phyloP scores from a whole-genome alignment of 2,797 vertebrate species.

The Nannoperca obscura region DNA sequence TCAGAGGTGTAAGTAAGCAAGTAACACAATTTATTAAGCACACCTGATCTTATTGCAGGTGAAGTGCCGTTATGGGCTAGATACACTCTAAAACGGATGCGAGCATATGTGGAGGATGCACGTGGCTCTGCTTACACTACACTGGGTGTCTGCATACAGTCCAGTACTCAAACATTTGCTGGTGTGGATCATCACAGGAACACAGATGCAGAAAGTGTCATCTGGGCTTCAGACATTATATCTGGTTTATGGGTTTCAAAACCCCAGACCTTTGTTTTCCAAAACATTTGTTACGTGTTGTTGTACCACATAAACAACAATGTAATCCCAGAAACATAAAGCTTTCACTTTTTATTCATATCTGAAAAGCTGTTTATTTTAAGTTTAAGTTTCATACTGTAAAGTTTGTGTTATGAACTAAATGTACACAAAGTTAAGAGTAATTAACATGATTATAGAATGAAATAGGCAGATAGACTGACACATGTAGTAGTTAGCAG shows the following conservation, averaged over 20 bases:
- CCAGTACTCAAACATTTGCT: not conserved
- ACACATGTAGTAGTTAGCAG: conserved; percentile 25
- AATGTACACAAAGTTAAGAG: not conserved
- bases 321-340: not conserved
- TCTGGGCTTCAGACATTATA: not conserved
- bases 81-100: not conserved
- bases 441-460: not conserved
- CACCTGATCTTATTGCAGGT: not conserved
- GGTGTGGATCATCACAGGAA: not conserved
- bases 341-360: no score
- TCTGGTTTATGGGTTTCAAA: not conserved
- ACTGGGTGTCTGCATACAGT: not conserved
- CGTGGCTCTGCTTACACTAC: not conserved
- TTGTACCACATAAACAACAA: not conserved
- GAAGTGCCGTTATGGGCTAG: fast-evolving
- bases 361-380: no score
- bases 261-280: not conserved
- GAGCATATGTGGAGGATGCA: no score
- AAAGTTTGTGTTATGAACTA: not conserved
- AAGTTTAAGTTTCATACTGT: not conserved
- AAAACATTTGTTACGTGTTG: not conserved
- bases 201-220: not conserved
- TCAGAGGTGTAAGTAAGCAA: not conserved
- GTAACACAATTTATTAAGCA: not conserved
- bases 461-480: not conserved